Conservation (phyloP, 1,140 invertebrate genomes). For the Aradophagus sp. region DNA sequence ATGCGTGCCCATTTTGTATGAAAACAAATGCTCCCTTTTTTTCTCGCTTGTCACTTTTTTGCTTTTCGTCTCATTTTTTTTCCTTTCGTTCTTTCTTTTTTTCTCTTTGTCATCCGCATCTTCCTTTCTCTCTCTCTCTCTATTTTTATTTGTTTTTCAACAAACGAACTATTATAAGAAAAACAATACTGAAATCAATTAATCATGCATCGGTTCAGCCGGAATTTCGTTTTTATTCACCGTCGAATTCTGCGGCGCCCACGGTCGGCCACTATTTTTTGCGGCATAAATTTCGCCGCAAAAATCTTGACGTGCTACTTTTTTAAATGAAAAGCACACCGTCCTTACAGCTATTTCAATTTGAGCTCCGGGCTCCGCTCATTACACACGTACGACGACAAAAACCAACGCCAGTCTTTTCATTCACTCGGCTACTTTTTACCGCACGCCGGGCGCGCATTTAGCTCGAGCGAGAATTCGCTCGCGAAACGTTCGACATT, state of each 20-base stretch:
- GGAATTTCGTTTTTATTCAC: constrained; percentile 10
- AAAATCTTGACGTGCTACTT: constrained; percentile 40
- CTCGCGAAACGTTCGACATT: constrained; percentile 3
- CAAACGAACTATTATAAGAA: constrained; percentile 8
- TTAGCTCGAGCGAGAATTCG: constrained; percentile 25
- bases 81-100: no score
- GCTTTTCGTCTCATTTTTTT: no score
- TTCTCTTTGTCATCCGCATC: no score
- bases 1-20: no score
- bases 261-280: constrained; percentile 25
- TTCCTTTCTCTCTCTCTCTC: no score
- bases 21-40: no score
- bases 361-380: constrained; percentile 22
- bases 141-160: no score
- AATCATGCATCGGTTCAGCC: constrained; percentile 5
- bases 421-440: constrained; percentile 19
- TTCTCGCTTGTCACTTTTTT: no score
- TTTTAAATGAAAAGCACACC: constrained; percentile 39
- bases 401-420: constrained; percentile 30
- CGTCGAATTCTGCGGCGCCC: constrained; percentile 7
- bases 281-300: constrained; percentile 25
- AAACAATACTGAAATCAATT: constrained; percentile 20
- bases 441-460: constrained; percentile 1
- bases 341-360: constrained; percentile 39
- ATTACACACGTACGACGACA: constrained; percentile 41